Conservation (phyloP, 1,140 invertebrate species). For the Ooceraea biroi region DNA sequence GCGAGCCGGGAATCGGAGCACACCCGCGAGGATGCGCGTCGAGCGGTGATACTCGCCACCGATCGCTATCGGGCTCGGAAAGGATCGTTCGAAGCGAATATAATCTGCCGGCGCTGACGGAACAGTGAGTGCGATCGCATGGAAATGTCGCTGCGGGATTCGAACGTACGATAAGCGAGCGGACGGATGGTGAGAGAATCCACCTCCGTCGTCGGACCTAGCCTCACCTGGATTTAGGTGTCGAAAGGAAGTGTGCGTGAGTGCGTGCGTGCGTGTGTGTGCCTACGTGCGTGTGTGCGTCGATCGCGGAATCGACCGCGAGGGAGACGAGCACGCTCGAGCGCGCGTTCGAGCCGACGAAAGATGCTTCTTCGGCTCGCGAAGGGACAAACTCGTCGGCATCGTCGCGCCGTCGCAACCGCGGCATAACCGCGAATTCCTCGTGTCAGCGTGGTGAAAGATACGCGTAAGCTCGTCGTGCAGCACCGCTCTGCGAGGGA, state of each 20-base stretch:
- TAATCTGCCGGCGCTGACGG: not conserved
- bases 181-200: no score
- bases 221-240: not conserved
- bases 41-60: constrained; percentile 60
- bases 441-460: constrained; percentile 3
- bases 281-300: not conserved
- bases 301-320: not conserved
- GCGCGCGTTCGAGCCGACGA: no score
- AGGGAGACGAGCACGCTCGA: not conserved
- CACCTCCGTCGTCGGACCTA: no score
- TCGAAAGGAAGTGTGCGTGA: not conserved
- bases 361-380: constrained; percentile 61
- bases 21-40: constrained; percentile 62
- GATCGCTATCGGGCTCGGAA: constrained; percentile 63
- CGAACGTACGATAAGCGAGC: no score
- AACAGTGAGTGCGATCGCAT: not conserved
- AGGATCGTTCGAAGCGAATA: not conserved
- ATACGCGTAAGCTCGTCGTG: constrained; percentile 34
- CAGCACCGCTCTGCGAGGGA: constrained; percentile 12
- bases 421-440: constrained; percentile 24
- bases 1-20: constrained; percentile 68
- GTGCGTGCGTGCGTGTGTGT: not conserved
- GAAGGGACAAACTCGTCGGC: constrained; percentile 52
- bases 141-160: not conserved
- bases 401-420: constrained; percentile 33